phyloP scores from a whole-genome alignment of 2,888 invertebrate genomes.

The Ochropacha duplaris region DNA sequence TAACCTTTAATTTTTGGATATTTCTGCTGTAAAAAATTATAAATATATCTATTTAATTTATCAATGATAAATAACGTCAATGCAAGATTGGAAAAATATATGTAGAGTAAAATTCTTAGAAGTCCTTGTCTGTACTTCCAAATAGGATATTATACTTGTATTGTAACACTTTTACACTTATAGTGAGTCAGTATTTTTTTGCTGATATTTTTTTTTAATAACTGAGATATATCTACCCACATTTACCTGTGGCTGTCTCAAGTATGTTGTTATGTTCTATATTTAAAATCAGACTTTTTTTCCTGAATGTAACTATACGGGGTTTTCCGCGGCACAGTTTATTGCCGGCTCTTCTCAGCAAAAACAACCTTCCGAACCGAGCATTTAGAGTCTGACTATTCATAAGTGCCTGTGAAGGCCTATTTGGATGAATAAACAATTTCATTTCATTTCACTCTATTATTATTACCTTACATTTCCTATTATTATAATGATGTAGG shows the following conservation, averaged over 20 bases:
- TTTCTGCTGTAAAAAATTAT: too few relatives aligned
- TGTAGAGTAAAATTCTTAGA: neutral
- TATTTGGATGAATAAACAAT: too few relatives aligned
- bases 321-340: too few relatives aligned
- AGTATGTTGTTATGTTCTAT: neutral
- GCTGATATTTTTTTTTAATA: neutral
- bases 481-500: too few relatives aligned
- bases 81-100: neutral
- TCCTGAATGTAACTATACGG: neutral
- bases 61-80: neutral
- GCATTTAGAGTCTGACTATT: too few relatives aligned
- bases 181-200: neutral
- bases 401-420: too few relatives aligned
- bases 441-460: too few relatives aligned
- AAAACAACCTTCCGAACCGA: too few relatives aligned
- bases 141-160: neutral
- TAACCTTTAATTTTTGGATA: too few relatives aligned
- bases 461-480: neutral
- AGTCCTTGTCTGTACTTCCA: neutral
- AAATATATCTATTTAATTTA: too few relatives aligned
- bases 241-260: neutral
- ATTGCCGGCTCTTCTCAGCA: too few relatives aligned
- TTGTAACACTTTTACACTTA: neutral
- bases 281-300: neutral
- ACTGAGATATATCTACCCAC: neutral